Percentiles rank a stretch among this genome's conserved stretches.
Conservation (phyloP, 2,888 invertebrate species). For the Caenorhabditis wallacei region DNA sequence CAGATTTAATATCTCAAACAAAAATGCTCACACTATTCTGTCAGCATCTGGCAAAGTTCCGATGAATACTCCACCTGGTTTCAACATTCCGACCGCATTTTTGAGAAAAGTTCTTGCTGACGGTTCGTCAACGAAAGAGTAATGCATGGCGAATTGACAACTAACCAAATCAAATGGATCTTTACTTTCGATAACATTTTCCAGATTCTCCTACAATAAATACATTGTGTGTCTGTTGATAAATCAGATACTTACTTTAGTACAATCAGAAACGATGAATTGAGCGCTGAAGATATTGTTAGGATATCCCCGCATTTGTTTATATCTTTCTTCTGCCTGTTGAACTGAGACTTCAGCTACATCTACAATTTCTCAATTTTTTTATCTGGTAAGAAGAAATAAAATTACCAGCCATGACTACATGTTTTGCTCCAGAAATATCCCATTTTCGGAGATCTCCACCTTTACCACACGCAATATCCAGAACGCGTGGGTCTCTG, state of each 20-base stretch:
- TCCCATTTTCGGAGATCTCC: constrained; percentile 96
- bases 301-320: constrained; percentile 86
- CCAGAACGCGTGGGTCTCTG: constrained; percentile 87
- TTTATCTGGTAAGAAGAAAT: neutral
- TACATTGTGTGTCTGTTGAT: neutral
- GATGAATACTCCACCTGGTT: constrained; percentile 94
- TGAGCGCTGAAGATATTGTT: constrained; percentile 88
- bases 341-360: constrained; percentile 94
- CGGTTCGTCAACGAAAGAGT: constrained; percentile 90
- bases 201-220: constrained; percentile 45
- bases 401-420: constrained; percentile 81
- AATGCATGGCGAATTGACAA: constrained; percentile 99
- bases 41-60: constrained; percentile 96
- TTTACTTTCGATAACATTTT: constrained; percentile 30
- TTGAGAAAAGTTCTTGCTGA: constrained; percentile 85
- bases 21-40: constrained; percentile 89
- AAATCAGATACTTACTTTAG: constrained; percentile 86
- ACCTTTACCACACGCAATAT: constrained; percentile 98
- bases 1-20: no score
- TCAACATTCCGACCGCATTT: constrained; percentile 93
- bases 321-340: constrained; percentile 92
- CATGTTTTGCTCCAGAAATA: constrained; percentile 70
- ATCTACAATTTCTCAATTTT: constrained; percentile 84
- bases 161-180: constrained; percentile 90
- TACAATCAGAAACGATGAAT: constrained; percentile 94